Evolutionary conservation across 2,113 vertebrate species (phyloP).

Genomic region (Platycercus adscitus): DNA sequence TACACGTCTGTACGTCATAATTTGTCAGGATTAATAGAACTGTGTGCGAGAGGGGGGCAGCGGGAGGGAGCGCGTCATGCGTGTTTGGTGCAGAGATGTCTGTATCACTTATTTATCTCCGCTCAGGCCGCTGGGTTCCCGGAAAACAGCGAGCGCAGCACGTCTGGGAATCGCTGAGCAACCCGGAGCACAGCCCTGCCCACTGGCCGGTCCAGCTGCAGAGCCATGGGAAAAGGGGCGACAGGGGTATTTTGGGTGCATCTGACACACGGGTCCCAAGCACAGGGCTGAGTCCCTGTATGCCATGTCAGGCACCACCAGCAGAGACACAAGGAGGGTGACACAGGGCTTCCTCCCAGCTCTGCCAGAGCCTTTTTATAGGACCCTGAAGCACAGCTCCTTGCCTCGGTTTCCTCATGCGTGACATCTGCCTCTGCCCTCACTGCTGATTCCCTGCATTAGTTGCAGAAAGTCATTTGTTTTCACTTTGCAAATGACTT

Average conservation of each 20-base stretch:
- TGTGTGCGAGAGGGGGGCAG: constrained; percentile 27
- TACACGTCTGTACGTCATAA: constrained; percentile 85
- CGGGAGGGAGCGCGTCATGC: constrained; percentile 29
- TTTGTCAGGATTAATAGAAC: constrained; percentile 86
- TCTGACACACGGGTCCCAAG: background rate
- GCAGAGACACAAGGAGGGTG: background rate
- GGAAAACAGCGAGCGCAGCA: constrained; percentile 52
- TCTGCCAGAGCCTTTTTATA: background rate
- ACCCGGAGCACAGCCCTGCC: background rate
- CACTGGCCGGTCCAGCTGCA: background rate
- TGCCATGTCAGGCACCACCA: accelerated
- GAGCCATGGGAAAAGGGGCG: accelerated
- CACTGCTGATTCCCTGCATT: accelerated
- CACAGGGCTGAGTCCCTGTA: background rate
- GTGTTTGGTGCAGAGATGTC: constrained; percentile 72
- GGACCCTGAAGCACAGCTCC: background rate
- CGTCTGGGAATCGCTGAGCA: constrained; percentile 49
- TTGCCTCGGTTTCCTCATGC: background rate
- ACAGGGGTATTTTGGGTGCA: background rate
- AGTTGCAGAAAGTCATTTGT: background rate
- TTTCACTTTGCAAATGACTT: background rate
- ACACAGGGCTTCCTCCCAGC: background rate
- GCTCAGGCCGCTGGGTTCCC: constrained; percentile 31
- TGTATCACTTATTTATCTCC: constrained; percentile 70
- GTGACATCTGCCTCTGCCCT: background rate